Base-by-base conservation (phyloP, 2,797 vertebrate genomes). In the Poeciliopsis turneri region DNA sequence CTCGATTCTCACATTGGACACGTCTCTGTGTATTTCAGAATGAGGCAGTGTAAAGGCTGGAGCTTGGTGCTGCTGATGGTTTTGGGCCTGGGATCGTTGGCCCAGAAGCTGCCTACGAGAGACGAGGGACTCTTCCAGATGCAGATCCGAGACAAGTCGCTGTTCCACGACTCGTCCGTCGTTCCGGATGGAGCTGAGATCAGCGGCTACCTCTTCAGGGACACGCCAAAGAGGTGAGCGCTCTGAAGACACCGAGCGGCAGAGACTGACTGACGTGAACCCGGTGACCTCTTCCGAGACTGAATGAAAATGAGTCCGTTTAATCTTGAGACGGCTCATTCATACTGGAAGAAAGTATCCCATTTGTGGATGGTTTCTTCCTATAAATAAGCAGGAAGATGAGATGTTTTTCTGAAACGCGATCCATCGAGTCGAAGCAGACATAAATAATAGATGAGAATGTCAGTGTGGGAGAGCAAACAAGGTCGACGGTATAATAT, bases 71-170 rank as follows among this genome's bases (percentile, higher is more conserved):
- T 97, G 78, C 77, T 94, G 57, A 86, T 97, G 90, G 87, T 97
- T 12, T 75, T 97, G 68, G 96, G 94, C 0, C 88, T 96, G 0
- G 79, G 89, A 72, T 93, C 92, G 10, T 87, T 90, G 90, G 93
- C 96, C 53, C 98, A 99, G 96, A 99, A 99, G 90, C 80, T 99
- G 28, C 98, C 98, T 61, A 99, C 98, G 0, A 96, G 98, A 76
- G 98, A 99, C 79, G 98, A 99, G 87, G 97, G 97, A 28, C 97
- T 99, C 85, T 99, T 99, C 90, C 98, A 99, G 94, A 98, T 97
- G 97, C 98, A 99, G 94, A 98, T 99, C 89, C 95, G 95, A 87
- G 97, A 99, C 94, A 99, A 99, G 87, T 92, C 96, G 0, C 93
- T 97, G 86, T 99, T 98, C 83, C 98, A 99, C 0, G 97, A 99